These are phyloP conservation scores for Syngnathus floridae DNA, from an alignment of 2,113 vertebrate species.

Conservation along the genomic window DNA sequence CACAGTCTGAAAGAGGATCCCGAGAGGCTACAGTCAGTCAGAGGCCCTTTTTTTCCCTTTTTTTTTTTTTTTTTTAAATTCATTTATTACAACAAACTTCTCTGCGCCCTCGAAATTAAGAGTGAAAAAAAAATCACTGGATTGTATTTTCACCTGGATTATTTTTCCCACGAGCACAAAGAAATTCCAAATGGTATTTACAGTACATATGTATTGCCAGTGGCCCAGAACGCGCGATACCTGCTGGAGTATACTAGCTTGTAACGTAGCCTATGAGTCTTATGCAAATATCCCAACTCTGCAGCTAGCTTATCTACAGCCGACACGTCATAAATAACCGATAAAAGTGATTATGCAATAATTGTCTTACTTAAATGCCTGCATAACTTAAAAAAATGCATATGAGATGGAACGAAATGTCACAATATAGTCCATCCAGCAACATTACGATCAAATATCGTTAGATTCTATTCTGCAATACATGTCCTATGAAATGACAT, in stretches of 20 bases:
- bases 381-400: not conserved
- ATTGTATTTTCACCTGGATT: constrained; percentile 61
- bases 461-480: too few relatives aligned
- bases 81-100: constrained; percentile 43
- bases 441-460: not conserved
- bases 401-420: not conserved
- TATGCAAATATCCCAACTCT: constrained; percentile 70
- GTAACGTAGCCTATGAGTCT: constrained; percentile 66
- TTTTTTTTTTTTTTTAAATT: constrained; percentile 7
- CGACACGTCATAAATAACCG: constrained; percentile 32
- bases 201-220: constrained; percentile 64
- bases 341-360: not conserved
- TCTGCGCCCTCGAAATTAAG: constrained; percentile 46
- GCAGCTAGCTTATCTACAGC: constrained; percentile 51
- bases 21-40: constrained; percentile 61
- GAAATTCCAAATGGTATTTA: constrained; percentile 69
- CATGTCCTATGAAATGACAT: too few relatives aligned
- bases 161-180: constrained; percentile 60
- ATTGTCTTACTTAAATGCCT: not conserved
- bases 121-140: constrained; percentile 25
- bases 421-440: not conserved
- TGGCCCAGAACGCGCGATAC: constrained; percentile 66
- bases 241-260: constrained; percentile 66
- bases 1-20: constrained; percentile 73
- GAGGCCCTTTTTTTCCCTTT: constrained; percentile 30